Evolutionary conservation across 2,797 vertebrate genomes (phyloP).

Genomic region (Cossypha polioptera): DNA sequence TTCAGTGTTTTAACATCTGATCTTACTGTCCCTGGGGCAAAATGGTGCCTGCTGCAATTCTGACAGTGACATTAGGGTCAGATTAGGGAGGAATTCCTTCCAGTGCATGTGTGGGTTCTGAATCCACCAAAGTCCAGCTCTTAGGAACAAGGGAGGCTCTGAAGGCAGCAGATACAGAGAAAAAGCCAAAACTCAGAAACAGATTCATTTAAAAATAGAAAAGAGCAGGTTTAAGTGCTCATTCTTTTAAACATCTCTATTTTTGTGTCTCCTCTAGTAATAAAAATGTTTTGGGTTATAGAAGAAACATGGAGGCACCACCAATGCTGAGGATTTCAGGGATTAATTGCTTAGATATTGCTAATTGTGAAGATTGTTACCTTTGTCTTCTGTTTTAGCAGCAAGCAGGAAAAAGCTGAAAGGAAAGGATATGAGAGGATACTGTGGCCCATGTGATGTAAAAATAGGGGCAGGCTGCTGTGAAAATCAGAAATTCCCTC

Average conservation of each 20-base stretch:
- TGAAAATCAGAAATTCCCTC: not conserved
- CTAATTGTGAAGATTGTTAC: not conserved
- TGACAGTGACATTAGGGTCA: not conserved
- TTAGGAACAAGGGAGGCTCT: not conserved
- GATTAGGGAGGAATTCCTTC: not conserved
- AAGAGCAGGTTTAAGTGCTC: not conserved
- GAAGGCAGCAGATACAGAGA: not conserved
- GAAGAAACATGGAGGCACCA: not conserved
- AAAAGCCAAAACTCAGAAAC: not conserved
- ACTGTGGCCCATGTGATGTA: not conserved
- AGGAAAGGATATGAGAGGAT: not conserved
- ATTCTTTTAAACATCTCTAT: not conserved
- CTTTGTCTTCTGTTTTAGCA: not conserved
- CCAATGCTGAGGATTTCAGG: not conserved
- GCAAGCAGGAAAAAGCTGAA: not conserved
- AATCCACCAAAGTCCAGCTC: not conserved
- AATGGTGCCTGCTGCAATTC: not conserved
- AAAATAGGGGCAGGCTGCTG: not conserved
- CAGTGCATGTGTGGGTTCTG: not conserved
- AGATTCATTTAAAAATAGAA: not conserved
- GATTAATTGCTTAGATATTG: not conserved
- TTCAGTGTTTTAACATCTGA: slow-evolving; percentile 26
- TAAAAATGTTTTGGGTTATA: not conserved
- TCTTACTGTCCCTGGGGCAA: not conserved
- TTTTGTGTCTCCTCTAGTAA: not conserved